phyloP scores from a whole-genome alignment of 2,113 vertebrate genomes.

The Scartelaos histophorus region DNA sequence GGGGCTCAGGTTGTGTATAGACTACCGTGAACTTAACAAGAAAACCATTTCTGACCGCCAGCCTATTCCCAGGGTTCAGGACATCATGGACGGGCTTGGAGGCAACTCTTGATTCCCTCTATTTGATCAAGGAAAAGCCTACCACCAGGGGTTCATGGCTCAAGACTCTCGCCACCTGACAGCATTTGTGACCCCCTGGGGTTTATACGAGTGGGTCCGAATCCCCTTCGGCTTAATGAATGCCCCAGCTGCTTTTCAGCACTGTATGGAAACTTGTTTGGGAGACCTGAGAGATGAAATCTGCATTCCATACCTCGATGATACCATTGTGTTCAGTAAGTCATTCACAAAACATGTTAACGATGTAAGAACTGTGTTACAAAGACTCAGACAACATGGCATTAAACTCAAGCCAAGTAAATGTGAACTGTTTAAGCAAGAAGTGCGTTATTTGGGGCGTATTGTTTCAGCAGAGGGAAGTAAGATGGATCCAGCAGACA shows the following conservation, averaged over 20 bases:
- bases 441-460: background rate
- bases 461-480: slow-evolving; percentile 2
- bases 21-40: background rate
- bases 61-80: slow-evolving; percentile 6
- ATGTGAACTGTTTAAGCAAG: slow-evolving; percentile 8
- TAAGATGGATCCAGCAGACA: background rate
- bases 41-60: background rate
- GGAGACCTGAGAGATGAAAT: background rate
- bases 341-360: background rate
- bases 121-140: slow-evolving; percentile 8
- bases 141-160: slow-evolving; percentile 5
- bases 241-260: background rate
- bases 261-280: background rate
- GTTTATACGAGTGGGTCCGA: slow-evolving; percentile 1
- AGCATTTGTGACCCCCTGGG: slow-evolving; percentile 10
- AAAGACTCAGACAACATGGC: background rate
- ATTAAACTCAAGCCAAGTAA: slow-evolving; percentile 4
- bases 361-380: slow-evolving; percentile 6
- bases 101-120: background rate
- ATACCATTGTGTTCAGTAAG: slow-evolving; percentile 5
- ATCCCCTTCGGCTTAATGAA: slow-evolving; percentile 1
- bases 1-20: background rate
- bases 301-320: slow-evolving; percentile 6
- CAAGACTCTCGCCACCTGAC: background rate
- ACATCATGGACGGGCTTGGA: slow-evolving; percentile 11